phyloP scores from a whole-genome alignment of 1,140 invertebrate species.

The Hyles vespertilio region DNA sequence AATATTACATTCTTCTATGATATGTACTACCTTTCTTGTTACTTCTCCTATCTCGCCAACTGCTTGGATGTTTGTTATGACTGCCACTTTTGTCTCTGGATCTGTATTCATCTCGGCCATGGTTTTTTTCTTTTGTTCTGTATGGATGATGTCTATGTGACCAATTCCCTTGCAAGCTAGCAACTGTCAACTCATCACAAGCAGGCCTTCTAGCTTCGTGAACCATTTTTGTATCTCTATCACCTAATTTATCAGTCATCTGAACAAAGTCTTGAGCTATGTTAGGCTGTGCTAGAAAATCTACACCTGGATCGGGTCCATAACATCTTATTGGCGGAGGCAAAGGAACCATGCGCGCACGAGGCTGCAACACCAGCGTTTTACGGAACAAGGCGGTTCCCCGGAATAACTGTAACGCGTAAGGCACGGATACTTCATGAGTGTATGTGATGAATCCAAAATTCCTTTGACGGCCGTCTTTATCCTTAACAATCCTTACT shows the following conservation, averaged over 20 bases:
- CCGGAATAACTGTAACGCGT: slow-evolving; percentile 83
- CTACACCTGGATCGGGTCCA: slow-evolving; percentile 34
- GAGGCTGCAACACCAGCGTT: slow-evolving; percentile 62
- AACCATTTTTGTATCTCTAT: slow-evolving; percentile 1
- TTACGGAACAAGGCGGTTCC: slow-evolving; percentile 78
- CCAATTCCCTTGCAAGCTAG: slow-evolving; percentile 71
- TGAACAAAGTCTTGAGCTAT: slow-evolving; percentile 47
- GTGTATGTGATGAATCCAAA: slow-evolving; percentile 87
- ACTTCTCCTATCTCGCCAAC: slow-evolving; percentile 42
- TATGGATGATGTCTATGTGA: slow-evolving; percentile 63
- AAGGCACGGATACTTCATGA: slow-evolving; percentile 83
- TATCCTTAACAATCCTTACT: slow-evolving; percentile 84
- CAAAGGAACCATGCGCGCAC: slow-evolving; percentile 37
- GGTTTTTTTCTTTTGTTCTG: slow-evolving; percentile 38
- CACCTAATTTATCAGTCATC: slow-evolving; percentile 53
- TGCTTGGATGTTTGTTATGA: slow-evolving; percentile 28
- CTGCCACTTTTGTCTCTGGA: slow-evolving; percentile 27
- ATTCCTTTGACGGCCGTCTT: slow-evolving; percentile 79
- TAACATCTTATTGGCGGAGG: slow-evolving; percentile 52
- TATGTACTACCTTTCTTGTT: slow-evolving; percentile 35
- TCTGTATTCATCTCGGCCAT: slow-evolving; percentile 35
- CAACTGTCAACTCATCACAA: slow-evolving; percentile 48
- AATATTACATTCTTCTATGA: slow-evolving; percentile 23
- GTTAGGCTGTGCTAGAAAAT: neutral
- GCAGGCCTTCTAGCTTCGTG: slow-evolving; percentile 28